phyloP scores from a whole-genome alignment of 2,888 invertebrate genomes.

The Quadriops clusia region DNA sequence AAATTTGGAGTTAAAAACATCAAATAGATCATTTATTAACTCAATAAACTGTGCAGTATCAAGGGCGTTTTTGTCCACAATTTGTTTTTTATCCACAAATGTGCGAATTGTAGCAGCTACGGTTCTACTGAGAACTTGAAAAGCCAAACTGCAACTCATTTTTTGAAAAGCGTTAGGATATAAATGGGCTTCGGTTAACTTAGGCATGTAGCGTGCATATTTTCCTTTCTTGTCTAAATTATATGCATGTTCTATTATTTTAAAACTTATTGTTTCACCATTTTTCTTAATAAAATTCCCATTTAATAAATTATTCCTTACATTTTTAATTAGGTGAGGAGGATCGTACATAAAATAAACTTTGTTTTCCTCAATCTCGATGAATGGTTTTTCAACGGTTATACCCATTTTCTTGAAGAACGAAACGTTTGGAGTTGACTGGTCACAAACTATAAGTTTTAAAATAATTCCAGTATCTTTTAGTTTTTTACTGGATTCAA shows the following conservation, averaged over 20 bases:
- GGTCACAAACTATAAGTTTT: slow-evolving; percentile 8
- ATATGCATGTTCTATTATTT: slow-evolving; percentile 6
- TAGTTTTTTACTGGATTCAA: not conserved
- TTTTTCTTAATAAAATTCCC: slow-evolving; percentile 6
- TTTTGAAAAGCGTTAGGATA: slow-evolving; percentile 11
- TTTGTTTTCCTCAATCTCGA: slow-evolving; percentile 1
- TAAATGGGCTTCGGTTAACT: slow-evolving; percentile 13
- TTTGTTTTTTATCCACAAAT: slow-evolving; percentile 9
- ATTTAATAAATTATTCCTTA: slow-evolving; percentile 9
- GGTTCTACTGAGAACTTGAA: slow-evolving; percentile 14
- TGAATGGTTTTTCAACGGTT: slow-evolving; percentile 4
- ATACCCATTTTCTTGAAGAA: slow-evolving; percentile 4
- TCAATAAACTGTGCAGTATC: slow-evolving; percentile 13
- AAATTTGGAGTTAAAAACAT: slow-evolving; percentile 12
- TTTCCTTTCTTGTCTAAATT: slow-evolving; percentile 7
- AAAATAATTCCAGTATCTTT: slow-evolving; percentile 3
- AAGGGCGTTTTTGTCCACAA: slow-evolving; percentile 5
- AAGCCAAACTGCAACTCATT: slow-evolving; percentile 10
- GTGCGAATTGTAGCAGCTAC: slow-evolving; percentile 12
- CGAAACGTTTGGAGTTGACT: slow-evolving; percentile 5
- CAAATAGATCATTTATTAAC: slow-evolving; percentile 13
- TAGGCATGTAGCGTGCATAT: slow-evolving; percentile 8
- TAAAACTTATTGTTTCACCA: slow-evolving; percentile 6
- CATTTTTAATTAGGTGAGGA: slow-evolving; percentile 8
- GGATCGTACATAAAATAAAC: slow-evolving; percentile 6